Conservation (phyloP, 2,888 invertebrate species). For the Glomeris marginata region DNA sequence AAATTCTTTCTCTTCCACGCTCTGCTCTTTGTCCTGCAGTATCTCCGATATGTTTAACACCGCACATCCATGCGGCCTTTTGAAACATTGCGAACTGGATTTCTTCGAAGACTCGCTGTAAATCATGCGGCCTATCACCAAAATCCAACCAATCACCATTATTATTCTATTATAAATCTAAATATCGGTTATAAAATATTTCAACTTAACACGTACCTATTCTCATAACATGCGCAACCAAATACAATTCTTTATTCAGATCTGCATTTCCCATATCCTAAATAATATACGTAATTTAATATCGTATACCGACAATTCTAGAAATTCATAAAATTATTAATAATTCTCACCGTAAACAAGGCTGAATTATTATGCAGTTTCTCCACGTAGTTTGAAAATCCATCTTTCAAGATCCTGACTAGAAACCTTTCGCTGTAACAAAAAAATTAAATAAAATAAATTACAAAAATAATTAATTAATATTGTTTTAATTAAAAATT, state of each 20-base stretch:
- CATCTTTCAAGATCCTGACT: slow-evolving; percentile 74
- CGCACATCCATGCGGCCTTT: slow-evolving; percentile 72
- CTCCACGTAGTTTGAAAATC: slow-evolving; percentile 76
- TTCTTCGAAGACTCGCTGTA: slow-evolving; percentile 45
- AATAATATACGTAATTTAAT: too few species aligned
- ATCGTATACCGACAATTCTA: neutral
- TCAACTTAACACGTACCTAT: slow-evolving; percentile 45
- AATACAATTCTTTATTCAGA: slow-evolving; percentile 65
- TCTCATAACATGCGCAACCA: slow-evolving; percentile 79
- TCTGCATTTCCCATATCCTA: slow-evolving; percentile 73
- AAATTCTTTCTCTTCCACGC: slow-evolving; percentile 24
- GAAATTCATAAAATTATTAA: slow-evolving; percentile 29
- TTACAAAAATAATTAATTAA: slow-evolving; percentile 1
- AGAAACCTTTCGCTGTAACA: slow-evolving; percentile 61
- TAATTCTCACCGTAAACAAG: slow-evolving; percentile 73
- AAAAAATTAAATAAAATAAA: slow-evolving; percentile 3
- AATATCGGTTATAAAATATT: neutral
- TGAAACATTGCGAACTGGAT: slow-evolving; percentile 29
- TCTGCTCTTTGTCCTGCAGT: slow-evolving; percentile 17
- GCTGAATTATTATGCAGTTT: slow-evolving; percentile 76
- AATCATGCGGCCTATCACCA: slow-evolving; percentile 45
- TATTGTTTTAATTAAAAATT: neutral
- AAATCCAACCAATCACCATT: neutral
- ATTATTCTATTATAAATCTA: neutral
- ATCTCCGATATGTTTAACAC: slow-evolving; percentile 24